Conservation (phyloP, 2,797 vertebrate species). For the Pangasius larnaudii region DNA sequence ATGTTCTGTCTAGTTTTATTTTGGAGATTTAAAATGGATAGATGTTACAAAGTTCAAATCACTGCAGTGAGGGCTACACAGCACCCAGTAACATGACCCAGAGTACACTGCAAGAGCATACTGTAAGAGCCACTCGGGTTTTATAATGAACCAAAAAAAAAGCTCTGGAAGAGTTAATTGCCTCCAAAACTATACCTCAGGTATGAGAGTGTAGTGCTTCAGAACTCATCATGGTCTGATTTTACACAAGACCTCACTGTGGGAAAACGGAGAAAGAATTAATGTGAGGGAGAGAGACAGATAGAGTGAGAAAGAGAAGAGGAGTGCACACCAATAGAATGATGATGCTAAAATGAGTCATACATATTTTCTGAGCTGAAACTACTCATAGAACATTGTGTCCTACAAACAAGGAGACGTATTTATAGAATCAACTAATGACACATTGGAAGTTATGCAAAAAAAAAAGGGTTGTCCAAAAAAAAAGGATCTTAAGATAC, state of each 20-base stretch:
- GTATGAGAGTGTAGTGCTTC: conserved; percentile 19
- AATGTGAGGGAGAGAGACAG: conserved; percentile 21
- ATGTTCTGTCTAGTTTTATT: neutral
- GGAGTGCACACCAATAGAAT: conserved; percentile 9
- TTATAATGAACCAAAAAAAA: conserved; percentile 51
- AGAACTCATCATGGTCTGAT: conserved; percentile 36
- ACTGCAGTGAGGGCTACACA: neutral
- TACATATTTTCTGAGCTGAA: conserved; percentile 26
- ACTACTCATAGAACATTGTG: conserved; percentile 35
- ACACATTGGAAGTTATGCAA: neutral
- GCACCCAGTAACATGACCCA: conserved; percentile 33
- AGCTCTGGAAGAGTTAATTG: conserved; percentile 18
- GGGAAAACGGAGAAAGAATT: conserved; percentile 18
- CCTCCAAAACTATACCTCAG: conserved; percentile 11
- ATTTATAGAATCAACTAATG: conserved; percentile 33
- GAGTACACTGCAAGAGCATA: conserved; percentile 34
- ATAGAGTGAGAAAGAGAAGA: conserved; percentile 17
- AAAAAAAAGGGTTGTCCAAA: neutral
- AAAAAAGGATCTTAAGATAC: neutral
- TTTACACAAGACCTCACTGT: conserved; percentile 29
- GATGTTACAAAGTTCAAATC: neutral
- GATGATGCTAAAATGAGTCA: conserved; percentile 42
- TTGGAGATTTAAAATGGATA: neutral
- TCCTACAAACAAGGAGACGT: conserved; percentile 29
- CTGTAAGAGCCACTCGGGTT: conserved; percentile 43